Evolutionary conservation across 2,113 vertebrate genomes (phyloP).

Genomic region (Falcunculus frontatus): DNA sequence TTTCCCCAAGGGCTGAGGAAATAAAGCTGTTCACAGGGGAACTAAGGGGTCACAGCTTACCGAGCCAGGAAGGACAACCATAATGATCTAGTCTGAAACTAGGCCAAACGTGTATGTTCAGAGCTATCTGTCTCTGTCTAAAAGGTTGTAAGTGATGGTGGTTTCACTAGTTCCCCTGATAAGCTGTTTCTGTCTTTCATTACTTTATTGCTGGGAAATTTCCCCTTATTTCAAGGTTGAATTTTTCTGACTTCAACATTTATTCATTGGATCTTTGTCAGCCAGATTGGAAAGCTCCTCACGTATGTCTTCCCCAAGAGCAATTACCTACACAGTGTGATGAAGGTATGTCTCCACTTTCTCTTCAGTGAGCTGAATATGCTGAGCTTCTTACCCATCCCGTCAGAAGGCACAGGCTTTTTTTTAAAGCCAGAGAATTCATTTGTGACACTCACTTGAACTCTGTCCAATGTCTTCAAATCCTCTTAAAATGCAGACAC

Average conservation of each 20-base stretch:
- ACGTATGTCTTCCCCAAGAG: neutral
- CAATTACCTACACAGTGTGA: neutral
- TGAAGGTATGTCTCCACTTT: neutral
- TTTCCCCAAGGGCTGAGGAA: neutral
- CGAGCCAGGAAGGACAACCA: neutral
- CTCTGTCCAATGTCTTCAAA: slow-evolving; percentile 12
- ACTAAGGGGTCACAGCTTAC: neutral
- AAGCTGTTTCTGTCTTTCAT: neutral
- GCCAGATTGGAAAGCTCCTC: neutral
- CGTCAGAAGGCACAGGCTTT: neutral
- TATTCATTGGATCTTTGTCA: neutral
- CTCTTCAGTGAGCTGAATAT: neutral
- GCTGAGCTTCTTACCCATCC: neutral
- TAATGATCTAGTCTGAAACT: neutral
- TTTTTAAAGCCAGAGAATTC: neutral
- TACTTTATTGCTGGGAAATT: neutral
- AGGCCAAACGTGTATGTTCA: neutral
- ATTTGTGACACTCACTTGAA: slow-evolving; percentile 13
- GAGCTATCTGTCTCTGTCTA: neutral
- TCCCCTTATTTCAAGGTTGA: neutral
- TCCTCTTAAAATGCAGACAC: slow-evolving; percentile 31
- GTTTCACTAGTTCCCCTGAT: neutral
- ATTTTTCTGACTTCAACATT: neutral
- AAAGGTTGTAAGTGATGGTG: neutral
- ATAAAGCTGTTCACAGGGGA: neutral